Evolutionary conservation across 2,113 vertebrate genomes (phyloP).

Genomic region (Carlito syrichta): DNA sequence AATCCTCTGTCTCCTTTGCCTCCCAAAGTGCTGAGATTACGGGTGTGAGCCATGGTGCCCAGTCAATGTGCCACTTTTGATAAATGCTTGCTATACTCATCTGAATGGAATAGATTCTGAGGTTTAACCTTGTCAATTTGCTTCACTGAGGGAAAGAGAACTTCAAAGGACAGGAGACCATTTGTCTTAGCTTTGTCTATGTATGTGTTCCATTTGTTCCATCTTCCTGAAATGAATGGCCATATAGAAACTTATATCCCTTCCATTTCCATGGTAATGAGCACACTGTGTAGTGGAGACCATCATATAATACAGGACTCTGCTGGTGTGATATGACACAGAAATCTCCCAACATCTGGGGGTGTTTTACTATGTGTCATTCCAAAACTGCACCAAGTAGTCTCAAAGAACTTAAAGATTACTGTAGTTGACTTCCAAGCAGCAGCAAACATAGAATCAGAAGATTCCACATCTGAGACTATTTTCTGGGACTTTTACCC

Average conservation of each 20-base stretch:
- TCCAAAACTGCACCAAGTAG: accelerated
- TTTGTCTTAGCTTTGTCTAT: not conserved
- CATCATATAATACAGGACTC: accelerated
- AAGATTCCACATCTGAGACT: not conserved
- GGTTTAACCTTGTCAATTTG: not conserved
- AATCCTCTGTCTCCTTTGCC: too few species aligned
- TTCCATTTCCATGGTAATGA: accelerated
- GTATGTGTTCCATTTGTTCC: not conserved
- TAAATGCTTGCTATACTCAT: not conserved
- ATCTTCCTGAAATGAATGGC: not conserved
- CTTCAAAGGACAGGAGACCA: not conserved
- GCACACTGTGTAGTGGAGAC: accelerated
- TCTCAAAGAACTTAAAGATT: not conserved
- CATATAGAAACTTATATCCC: not conserved
- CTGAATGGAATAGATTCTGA: not conserved
- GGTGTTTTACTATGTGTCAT: not conserved
- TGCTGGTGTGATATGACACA: not conserved
- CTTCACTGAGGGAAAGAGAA: not conserved
- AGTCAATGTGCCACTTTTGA: not conserved
- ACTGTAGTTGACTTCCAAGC: not conserved
- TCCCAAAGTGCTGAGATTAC: too few species aligned
- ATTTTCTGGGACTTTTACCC: not conserved
- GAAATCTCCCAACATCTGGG: too few species aligned
- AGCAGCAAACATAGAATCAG: not conserved
- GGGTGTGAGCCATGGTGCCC: too few species aligned